A percentile compares a stretch with the other conserved stretches of the same genome.
Conservation (phyloP, 2,888 invertebrate species). For the Thecophora atra region DNA sequence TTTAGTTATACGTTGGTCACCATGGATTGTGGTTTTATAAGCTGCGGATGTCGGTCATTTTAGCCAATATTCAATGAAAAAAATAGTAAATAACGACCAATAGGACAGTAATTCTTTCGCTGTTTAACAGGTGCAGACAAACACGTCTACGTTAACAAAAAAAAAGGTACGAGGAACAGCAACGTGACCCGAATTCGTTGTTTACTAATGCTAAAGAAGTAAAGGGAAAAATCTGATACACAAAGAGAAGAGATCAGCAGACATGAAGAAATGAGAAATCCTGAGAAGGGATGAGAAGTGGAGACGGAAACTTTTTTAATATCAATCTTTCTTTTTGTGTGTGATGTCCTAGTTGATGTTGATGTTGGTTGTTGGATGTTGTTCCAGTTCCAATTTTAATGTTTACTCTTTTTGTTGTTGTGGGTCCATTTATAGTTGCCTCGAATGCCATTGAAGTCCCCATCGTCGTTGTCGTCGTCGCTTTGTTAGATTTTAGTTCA, state of each 20-base stretch:
- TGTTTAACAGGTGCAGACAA: constrained; percentile 19
- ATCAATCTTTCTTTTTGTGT: constrained; percentile 9
- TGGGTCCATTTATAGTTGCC: background rate
- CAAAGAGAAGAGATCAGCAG: background rate
- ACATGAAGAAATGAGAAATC: too few species aligned
- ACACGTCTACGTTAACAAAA: constrained; percentile 1
- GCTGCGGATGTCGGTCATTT: too few species aligned
- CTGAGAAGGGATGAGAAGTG: background rate
- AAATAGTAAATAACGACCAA: constrained; percentile 6
- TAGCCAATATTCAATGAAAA: background rate
- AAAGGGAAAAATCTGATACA: background rate
- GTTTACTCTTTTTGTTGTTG: too few species aligned
- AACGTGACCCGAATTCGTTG: constrained; percentile 28
- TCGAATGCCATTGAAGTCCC: background rate
- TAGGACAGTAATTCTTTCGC: background rate
- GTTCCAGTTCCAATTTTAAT: background rate
- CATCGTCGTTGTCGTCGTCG: background rate
- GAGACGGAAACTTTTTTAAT: background rate
- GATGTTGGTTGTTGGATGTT: background rate
- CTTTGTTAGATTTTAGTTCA: too few species aligned
- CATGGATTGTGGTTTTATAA: too few species aligned
- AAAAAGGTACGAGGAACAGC: background rate
- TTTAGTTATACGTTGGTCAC: too few species aligned
- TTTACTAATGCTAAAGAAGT: constrained; percentile 14
- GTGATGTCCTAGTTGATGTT: background rate